phyloP scores from a whole-genome alignment of 1,140 invertebrate species.

The Triops cancriformis region DNA sequence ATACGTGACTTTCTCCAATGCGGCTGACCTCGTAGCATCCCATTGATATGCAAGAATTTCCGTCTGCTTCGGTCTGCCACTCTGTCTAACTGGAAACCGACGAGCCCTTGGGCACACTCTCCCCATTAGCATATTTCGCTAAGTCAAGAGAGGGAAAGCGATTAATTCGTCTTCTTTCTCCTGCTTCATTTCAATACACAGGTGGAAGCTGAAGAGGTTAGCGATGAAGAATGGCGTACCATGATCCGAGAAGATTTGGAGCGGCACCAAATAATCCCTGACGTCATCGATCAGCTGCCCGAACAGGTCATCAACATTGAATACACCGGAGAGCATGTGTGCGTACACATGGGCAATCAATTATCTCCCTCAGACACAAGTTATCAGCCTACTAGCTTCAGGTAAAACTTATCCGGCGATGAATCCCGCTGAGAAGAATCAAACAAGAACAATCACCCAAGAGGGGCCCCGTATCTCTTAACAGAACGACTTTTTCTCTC shows the following conservation, averaged over 20 bases:
- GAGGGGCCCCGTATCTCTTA: too few species aligned
- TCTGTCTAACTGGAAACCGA: background rate
- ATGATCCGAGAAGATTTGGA: conserved; percentile 24
- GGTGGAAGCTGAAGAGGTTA: conserved; percentile 25
- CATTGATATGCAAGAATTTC: conserved; percentile 10
- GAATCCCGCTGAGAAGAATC: background rate
- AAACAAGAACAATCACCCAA: background rate
- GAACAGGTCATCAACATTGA: conserved; percentile 24
- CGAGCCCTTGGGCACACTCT: background rate
- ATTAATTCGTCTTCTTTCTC: background rate
- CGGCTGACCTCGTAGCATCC: background rate
- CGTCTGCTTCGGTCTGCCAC: background rate
- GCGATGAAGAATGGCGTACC: conserved; percentile 22
- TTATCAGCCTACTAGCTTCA: background rate
- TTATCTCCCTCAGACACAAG: conserved; percentile 18
- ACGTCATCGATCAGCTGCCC: conserved; percentile 21
- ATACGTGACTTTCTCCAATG: background rate
- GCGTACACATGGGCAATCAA: conserved; percentile 27
- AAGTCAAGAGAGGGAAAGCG: background rate
- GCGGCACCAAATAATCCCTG: conserved; percentile 19
- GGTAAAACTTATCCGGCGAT: background rate
- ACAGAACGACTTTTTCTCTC: background rate
- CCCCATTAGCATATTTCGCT: background rate
- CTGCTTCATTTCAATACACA: background rate
- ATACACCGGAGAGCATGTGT: conserved; percentile 20